These are phyloP conservation scores for Drosophila persimilis DNA, from an alignment of 1,140 invertebrate genomes.

Conservation along the genomic window DNA sequence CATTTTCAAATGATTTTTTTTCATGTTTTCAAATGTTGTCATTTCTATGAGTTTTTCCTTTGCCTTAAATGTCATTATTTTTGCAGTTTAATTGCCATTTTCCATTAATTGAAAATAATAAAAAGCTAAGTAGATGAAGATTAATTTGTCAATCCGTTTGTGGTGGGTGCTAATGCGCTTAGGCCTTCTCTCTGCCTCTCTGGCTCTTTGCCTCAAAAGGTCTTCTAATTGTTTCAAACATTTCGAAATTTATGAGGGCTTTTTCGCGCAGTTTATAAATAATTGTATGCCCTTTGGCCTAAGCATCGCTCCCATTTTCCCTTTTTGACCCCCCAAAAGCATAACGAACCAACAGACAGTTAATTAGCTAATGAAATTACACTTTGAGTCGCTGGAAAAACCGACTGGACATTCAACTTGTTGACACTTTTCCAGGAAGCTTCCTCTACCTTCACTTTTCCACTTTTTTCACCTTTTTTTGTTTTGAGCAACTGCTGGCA, in stretches of 20 bases:
- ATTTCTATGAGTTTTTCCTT: no score
- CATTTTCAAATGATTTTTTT: slow-evolving; percentile 21
- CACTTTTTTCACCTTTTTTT: slow-evolving; percentile 1
- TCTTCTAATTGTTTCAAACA: slow-evolving; percentile 41
- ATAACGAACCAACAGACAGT: slow-evolving; percentile 51
- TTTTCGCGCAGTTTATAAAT: slow-evolving; percentile 56
- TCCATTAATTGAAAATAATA: slow-evolving; percentile 57
- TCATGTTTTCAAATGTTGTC: slow-evolving; percentile 13
- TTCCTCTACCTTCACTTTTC: slow-evolving; percentile 16
- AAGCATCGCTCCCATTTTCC: background rate
- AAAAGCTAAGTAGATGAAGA: slow-evolving; percentile 26
- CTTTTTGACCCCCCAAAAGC: slow-evolving; percentile 23
- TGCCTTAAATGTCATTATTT: background rate
- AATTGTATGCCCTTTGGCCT: slow-evolving; percentile 28
- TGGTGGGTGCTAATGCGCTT: slow-evolving; percentile 27
- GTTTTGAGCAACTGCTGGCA: slow-evolving; percentile 28
- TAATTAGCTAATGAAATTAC: slow-evolving; percentile 77
- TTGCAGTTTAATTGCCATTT: slow-evolving; percentile 12
- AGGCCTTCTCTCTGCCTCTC: no score
- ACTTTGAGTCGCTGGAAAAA: slow-evolving; percentile 38
- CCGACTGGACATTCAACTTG: slow-evolving; percentile 39
- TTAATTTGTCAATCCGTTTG: slow-evolving; percentile 53
- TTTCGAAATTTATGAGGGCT: slow-evolving; percentile 41
- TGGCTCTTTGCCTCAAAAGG: background rate
- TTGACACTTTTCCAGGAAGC: slow-evolving; percentile 51